These are phyloP conservation scores for Cryptomyrus ogoouensis DNA, from an alignment of 2,113 vertebrate species.

Conservation along the genomic window DNA sequence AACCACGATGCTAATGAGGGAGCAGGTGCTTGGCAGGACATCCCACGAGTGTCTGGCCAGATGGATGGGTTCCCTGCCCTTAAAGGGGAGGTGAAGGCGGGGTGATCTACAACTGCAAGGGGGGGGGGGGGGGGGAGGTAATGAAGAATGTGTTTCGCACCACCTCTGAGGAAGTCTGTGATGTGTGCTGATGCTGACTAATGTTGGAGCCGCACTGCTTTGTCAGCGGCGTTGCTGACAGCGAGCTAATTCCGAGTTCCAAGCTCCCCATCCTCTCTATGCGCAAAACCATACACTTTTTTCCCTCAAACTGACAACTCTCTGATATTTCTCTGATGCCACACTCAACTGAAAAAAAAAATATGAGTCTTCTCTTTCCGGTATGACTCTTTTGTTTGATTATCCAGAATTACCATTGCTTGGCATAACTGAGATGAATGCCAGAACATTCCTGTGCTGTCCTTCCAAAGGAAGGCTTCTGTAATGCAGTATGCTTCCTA, in stretches of 20 bases:
- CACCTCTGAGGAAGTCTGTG: constrained; percentile 28
- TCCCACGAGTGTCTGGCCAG: constrained; percentile 27
- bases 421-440: background rate
- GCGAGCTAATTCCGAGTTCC: background rate
- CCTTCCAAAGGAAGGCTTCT: background rate
- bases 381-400: background rate
- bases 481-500: background rate
- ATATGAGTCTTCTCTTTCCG: background rate
- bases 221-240: constrained; percentile 31
- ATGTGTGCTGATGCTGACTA: constrained; percentile 46
- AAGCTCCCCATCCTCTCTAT: background rate
- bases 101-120: constrained; percentile 21
- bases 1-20: constrained; percentile 39
- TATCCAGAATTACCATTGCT: background rate
- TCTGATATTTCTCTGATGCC: background rate
- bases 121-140: constrained; percentile 19
- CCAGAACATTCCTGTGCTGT: background rate
- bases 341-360: background rate
- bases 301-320: background rate
- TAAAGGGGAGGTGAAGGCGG: constrained; percentile 10
- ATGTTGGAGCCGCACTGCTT: constrained; percentile 31
- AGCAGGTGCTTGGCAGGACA: constrained; percentile 28
- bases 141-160: constrained; percentile 30
- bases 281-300: background rate
- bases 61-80: constrained; percentile 19